phyloP scores from a whole-genome alignment of 2,797 vertebrate species.

The Sebastes kiyomatsui region DNA sequence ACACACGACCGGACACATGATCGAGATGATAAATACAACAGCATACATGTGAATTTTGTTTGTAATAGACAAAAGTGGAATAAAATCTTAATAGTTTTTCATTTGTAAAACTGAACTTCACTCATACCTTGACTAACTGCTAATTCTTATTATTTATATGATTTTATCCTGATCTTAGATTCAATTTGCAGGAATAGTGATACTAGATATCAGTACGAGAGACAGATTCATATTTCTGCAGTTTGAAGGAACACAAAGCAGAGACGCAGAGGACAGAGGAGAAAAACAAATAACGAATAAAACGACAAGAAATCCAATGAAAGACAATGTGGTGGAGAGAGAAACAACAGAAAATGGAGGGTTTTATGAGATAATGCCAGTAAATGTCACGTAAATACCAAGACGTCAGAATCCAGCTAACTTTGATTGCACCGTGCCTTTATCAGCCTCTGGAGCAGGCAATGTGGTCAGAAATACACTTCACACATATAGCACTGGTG shows the following conservation, averaged over 20 bases:
- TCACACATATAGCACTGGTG: constrained; percentile 2
- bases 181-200: background rate
- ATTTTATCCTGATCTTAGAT: background rate
- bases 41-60: background rate
- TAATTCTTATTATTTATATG: background rate
- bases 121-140: background rate
- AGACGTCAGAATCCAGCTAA: constrained; percentile 21
- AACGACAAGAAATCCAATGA: constrained; percentile 6
- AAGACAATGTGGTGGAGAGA: background rate
- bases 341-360: constrained; percentile 1
- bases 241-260: background rate
- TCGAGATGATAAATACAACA: background rate
- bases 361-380: constrained; percentile 27
- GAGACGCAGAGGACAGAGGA: background rate
- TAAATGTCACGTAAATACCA: constrained; percentile 67
- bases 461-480: constrained; percentile 5
- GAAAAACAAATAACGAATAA: background rate
- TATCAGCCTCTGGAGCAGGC: constrained; percentile 7
- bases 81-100: background rate
- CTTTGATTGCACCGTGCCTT: constrained; percentile 25
- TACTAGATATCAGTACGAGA: background rate
- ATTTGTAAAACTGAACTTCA: background rate
- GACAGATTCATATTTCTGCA: background rate
- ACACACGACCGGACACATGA: background rate
- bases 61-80: background rate